phyloP scores from a whole-genome alignment of 2,888 invertebrate species.

The Dascillus cervinus region DNA sequence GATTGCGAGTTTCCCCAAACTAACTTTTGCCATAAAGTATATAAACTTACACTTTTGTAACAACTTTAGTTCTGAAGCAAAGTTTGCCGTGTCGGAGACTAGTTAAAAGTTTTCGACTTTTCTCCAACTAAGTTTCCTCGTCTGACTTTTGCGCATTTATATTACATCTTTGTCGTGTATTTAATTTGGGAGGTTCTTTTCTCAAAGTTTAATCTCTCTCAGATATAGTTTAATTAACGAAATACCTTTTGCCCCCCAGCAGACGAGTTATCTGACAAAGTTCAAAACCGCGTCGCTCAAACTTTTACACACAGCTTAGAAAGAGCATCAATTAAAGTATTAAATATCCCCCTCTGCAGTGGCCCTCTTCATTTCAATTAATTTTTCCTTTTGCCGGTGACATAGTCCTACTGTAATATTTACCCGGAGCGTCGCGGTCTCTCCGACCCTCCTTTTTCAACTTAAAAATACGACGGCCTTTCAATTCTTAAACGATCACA shows the following conservation, averaged over 20 bases:
- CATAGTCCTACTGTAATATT: no score
- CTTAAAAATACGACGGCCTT: no score
- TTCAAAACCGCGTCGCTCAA: constrained; percentile 11
- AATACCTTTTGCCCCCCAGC: constrained; percentile 24
- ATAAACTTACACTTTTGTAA: constrained; percentile 46
- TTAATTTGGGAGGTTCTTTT: constrained; percentile 28
- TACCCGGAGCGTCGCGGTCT: no score
- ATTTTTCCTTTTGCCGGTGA: no score
- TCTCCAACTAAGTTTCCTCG: constrained; percentile 23
- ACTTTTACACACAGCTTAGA: background rate
- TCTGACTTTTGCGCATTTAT: constrained; percentile 23
- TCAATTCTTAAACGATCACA: no score
- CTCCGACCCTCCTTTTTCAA: no score
- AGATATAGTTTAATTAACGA: constrained; percentile 34
- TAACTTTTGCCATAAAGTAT: constrained; percentile 45
- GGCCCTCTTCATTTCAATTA: no score
- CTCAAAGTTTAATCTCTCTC: constrained; percentile 34
- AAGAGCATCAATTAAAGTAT: constrained; percentile 14
- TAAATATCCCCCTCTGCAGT: constrained; percentile 10
- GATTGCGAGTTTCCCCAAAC: constrained; percentile 33
- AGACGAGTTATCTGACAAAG: constrained; percentile 5
- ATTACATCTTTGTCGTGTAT: constrained; percentile 26
- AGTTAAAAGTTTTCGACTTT: constrained; percentile 36
- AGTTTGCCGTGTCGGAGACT: constrained; percentile 36
- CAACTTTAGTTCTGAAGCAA: constrained; percentile 41